Evolutionary conservation across 2,113 vertebrate species (phyloP).

Genomic region (Cathartes aura): DNA sequence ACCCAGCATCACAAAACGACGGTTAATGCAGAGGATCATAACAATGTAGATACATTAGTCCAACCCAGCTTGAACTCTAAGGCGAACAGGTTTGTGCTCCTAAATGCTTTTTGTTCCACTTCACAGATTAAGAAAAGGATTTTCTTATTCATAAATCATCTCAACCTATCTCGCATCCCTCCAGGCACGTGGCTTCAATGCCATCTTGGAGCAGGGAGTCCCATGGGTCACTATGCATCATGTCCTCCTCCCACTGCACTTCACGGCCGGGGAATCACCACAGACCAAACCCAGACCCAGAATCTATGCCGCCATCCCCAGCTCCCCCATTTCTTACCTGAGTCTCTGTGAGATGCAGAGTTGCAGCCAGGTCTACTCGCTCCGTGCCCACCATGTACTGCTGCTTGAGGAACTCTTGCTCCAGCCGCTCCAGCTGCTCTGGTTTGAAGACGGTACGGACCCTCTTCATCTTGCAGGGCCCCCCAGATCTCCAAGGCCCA

Average conservation of each 20-base stretch:
- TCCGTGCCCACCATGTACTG: slow-evolving; percentile 82
- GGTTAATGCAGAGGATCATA: background rate
- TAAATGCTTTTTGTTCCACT: background rate
- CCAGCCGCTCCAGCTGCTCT: slow-evolving; percentile 80
- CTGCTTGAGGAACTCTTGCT: slow-evolving; percentile 80
- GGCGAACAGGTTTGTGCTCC: background rate
- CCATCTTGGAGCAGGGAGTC: background rate
- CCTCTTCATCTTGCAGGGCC: slow-evolving; percentile 73
- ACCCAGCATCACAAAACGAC: background rate
- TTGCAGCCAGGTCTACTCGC: slow-evolving; percentile 77
- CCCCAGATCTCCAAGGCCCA: slow-evolving; percentile 25
- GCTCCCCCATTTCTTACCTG: slow-evolving; percentile 62
- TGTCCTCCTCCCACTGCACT: accelerated
- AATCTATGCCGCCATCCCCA: background rate
- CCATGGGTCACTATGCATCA: accelerated
- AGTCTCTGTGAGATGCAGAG: slow-evolving; percentile 77
- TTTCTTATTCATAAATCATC: background rate
- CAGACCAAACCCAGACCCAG: background rate
- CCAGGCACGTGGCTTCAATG: background rate
- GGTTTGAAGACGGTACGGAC: slow-evolving; percentile 78
- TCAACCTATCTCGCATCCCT: background rate
- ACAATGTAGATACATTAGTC: background rate
- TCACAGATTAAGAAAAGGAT: background rate
- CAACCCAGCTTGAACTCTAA: background rate
- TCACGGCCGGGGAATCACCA: background rate